phyloP scores from a whole-genome alignment of 2,113 vertebrate genomes.

The Sebastes fasciatus region DNA sequence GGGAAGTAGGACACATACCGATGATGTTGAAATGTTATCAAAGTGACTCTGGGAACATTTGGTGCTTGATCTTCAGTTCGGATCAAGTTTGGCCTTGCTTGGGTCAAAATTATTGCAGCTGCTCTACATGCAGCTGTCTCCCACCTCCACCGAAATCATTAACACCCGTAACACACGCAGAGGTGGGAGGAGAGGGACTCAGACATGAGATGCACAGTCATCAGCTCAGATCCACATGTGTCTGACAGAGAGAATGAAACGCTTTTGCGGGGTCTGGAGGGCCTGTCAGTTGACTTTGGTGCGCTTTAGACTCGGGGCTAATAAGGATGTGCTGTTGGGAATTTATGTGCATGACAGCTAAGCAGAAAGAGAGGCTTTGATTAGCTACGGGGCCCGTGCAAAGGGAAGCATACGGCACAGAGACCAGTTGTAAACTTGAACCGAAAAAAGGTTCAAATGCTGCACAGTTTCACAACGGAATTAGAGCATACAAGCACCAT shows the following conservation, averaged over 20 bases:
- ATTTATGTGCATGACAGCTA: slow-evolving; percentile 73
- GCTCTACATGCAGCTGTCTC: slow-evolving; percentile 3
- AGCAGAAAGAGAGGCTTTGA: slow-evolving; percentile 68
- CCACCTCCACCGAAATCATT: slow-evolving; percentile 37
- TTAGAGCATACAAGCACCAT: not conserved
- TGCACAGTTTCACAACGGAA: slow-evolving; percentile 28
- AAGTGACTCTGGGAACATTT: slow-evolving; percentile 12
- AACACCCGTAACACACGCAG: slow-evolving; percentile 20
- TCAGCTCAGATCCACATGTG: slow-evolving; percentile 39
- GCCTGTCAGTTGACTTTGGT: slow-evolving; percentile 70
- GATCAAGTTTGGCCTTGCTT: slow-evolving; percentile 18
- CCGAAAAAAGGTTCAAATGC: slow-evolving; percentile 25
- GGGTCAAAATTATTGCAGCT: slow-evolving; percentile 23
- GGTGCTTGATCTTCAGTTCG: slow-evolving; percentile 26
- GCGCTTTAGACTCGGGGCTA: slow-evolving; percentile 76
- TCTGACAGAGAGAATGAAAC: slow-evolving; percentile 63
- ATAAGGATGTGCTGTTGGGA: slow-evolving; percentile 77
- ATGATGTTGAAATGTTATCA: slow-evolving; percentile 28
- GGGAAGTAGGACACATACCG: slow-evolving; percentile 30
- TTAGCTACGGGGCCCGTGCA: slow-evolving; percentile 60
- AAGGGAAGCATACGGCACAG: slow-evolving; percentile 51
- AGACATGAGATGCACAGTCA: slow-evolving; percentile 59
- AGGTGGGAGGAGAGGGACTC: slow-evolving; percentile 60
- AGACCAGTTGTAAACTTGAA: slow-evolving; percentile 45
- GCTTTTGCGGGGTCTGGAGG: slow-evolving; percentile 56